phyloP scores from a whole-genome alignment of 2,888 invertebrate genomes.

The Crossocerus cetratus region DNA sequence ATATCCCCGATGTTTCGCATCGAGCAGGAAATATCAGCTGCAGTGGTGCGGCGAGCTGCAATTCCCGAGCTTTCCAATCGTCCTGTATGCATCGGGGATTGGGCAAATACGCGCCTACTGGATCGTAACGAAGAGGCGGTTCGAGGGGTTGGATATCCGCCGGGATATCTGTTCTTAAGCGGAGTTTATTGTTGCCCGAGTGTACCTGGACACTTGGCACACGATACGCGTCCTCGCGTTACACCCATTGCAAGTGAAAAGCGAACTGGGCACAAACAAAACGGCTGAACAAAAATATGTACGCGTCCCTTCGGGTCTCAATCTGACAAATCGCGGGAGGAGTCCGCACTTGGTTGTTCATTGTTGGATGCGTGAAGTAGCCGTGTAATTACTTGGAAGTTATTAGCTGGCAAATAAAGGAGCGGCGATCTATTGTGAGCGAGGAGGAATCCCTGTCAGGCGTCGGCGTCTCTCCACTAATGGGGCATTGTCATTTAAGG shows the following conservation, averaged over 20 bases:
- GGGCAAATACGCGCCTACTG: slow-evolving; percentile 36
- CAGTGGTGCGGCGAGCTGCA: slow-evolving; percentile 21
- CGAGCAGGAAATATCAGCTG: slow-evolving; percentile 13
- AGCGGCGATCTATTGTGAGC: no score
- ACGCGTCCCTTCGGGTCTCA: no score
- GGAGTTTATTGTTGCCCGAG: not conserved
- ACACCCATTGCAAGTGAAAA: not conserved
- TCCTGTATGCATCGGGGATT: slow-evolving; percentile 25
- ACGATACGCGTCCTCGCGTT: not conserved
- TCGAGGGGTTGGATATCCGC: slow-evolving; percentile 1
- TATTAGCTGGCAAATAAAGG: no score
- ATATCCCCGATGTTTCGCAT: slow-evolving; percentile 26
- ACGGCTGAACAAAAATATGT: no score
- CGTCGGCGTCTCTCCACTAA: not conserved
- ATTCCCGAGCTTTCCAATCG: slow-evolving; percentile 33
- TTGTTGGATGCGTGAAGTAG: no score
- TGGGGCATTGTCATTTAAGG: slow-evolving; percentile 28
- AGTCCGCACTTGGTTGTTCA: no score
- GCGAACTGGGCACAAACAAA: no score
- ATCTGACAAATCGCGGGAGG: no score
- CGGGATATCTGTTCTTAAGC: slow-evolving; percentile 1
- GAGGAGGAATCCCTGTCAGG: not conserved
- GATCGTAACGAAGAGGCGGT: slow-evolving; percentile 40
- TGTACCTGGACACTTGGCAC: not conserved
- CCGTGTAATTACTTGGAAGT: no score